phyloP scores from a whole-genome alignment of 2,797 vertebrate species.

The Microhierax caerulescens region DNA sequence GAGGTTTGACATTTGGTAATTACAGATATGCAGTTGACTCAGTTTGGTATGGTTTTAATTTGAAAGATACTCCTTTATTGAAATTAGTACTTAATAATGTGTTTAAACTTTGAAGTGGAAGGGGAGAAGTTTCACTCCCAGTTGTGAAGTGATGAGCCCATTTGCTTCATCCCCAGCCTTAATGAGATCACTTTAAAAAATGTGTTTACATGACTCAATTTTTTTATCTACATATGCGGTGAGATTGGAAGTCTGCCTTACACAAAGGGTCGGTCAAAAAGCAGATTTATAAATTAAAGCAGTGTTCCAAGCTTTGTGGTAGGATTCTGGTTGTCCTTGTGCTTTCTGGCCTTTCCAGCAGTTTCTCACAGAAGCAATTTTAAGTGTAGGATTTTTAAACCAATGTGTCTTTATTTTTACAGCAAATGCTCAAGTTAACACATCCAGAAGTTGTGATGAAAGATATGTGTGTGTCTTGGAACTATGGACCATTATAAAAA shows the following conservation, averaged over 20 bases:
- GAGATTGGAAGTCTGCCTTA: neutral
- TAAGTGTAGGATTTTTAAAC: neutral
- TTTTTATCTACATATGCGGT: neutral
- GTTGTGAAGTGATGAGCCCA: neutral
- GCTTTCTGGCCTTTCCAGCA: neutral
- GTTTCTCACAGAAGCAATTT: neutral
- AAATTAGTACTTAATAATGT: neutral
- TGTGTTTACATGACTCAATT: neutral
- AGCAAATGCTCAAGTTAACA: neutral
- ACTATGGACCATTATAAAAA: neutral
- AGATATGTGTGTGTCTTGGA: neutral
- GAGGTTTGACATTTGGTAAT: neutral
- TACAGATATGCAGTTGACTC: neutral
- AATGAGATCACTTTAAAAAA: neutral
- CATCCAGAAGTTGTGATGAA: neutral
- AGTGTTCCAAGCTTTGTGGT: neutral
- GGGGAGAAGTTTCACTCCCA: neutral
- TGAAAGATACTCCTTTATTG: neutral
- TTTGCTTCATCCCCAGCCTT: neutral
- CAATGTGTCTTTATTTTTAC: neutral
- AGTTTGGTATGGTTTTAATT: neutral
- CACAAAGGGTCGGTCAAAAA: neutral
- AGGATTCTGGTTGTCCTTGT: rapidly evolving
- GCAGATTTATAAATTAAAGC: neutral
- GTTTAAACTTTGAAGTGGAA: neutral